Conservation (phyloP, 2,113 vertebrate species). For the Platanista minor region DNA sequence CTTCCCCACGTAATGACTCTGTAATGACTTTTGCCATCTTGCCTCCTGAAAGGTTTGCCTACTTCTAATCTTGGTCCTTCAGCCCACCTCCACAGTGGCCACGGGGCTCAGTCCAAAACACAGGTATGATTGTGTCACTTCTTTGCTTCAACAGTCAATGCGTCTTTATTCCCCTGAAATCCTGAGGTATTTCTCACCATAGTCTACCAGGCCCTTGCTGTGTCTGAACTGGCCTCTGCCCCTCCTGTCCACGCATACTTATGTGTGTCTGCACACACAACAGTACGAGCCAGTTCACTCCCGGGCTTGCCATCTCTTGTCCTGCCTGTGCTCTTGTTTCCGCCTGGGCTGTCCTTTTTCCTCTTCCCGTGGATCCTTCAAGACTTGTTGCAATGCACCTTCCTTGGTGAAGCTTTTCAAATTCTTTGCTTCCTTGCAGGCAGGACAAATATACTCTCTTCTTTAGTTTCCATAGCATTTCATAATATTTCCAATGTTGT, state of each 20-base stretch:
- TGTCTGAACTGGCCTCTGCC: neutral
- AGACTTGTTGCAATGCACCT: no score
- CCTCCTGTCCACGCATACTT: accelerated
- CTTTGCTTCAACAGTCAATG: neutral
- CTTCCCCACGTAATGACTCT: neutral
- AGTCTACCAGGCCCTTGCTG: neutral
- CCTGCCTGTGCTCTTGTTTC: neutral
- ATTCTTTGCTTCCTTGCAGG: neutral
- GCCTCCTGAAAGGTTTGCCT: neutral
- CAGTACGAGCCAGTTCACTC: no score
- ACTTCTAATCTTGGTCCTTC: neutral
- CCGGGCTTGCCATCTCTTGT: neutral
- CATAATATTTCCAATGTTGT: neutral
- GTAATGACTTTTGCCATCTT: neutral
- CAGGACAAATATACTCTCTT: neutral
- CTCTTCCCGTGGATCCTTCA: neutral
- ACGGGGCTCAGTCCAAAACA: neutral
- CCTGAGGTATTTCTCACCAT: neutral
- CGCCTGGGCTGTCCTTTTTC: neutral
- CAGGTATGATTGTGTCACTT: neutral
- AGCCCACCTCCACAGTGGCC: no score
- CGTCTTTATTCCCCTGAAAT: neutral
- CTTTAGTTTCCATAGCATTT: neutral
- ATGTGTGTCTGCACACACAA: neutral
- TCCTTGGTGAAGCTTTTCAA: neutral